Evolutionary conservation across 1,140 invertebrate genomes (phyloP), one percentile per base, ranked within the genome.

Genomic region (Diorhabda sublineata): DNA sequence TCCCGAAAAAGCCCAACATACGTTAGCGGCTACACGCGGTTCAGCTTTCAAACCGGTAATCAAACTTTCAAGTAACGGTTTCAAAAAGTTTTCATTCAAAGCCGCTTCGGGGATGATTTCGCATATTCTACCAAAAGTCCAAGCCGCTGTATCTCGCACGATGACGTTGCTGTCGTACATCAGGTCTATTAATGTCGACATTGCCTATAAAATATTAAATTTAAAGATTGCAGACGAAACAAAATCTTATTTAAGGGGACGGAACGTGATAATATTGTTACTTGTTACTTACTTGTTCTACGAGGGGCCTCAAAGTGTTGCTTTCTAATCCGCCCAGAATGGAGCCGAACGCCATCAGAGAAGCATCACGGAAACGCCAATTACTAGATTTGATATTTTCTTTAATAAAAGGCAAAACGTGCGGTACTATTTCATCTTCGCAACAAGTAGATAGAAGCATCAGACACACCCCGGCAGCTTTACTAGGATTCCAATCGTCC

Each of bases 401-500:
- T 78, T 95, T 93, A 56, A 99, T 95, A 81, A 99, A 99, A n/a
- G 97, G 97, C 77, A 99, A 83, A 7, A 99, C 96, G 83, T 92
- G 90, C 3, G 89, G 90, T n/a, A 99, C 93, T 74, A 99, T 97
- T 76, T 92, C 93, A 83, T 99, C 96, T 83, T 98, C 97, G 81
- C 96, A 98, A 78, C 97, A 99, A 43, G 95, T 93, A 42, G 98
- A 92, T 71, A 99, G 84, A 9, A 99, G 84, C 96, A 99, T 99
- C 0, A 99, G 84, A 83, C 98, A 99, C n/a, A 99, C 98, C 42
- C 98, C 97, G 42, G 98, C 96, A 4, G 98, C 96, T 86, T 99
- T 99, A 71, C 96, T 94, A 4, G 98, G 98, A 84, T 98, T 99
- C 98, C 98, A 99, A 78, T 98, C 97, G 80, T 99, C 96, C 81